Evolutionary conservation across 2,797 vertebrate genomes (phyloP).

Genomic region (Galago senegalensis): DNA sequence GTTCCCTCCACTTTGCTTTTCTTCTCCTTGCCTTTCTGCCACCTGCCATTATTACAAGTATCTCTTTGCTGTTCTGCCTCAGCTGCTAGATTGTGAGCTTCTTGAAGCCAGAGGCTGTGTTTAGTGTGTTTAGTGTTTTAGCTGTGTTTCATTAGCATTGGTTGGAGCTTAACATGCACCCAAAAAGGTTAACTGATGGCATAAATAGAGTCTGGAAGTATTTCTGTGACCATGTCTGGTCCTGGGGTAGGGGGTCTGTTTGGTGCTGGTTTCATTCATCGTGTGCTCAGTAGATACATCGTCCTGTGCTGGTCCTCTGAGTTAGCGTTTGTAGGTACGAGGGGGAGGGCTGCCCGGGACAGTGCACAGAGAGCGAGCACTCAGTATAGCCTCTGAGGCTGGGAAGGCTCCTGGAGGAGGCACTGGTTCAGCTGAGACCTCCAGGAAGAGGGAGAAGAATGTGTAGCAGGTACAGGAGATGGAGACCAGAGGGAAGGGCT

Average conservation of each 20-base stretch:
- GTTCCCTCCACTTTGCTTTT: neutral
- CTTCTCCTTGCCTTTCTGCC: neutral
- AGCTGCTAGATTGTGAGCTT: neutral
- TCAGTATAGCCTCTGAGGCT: neutral
- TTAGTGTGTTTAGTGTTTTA: neutral
- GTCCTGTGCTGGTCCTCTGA: neutral
- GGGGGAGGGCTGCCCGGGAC: neutral
- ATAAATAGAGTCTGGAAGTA: neutral
- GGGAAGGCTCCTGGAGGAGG: conserved; percentile 17
- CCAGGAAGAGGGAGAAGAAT: neutral
- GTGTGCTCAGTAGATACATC: neutral
- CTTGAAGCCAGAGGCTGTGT: neutral
- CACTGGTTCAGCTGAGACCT: conserved; percentile 13
- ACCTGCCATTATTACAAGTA: neutral
- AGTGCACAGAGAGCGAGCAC: neutral
- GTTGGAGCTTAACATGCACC: neutral
- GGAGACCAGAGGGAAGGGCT: neutral
- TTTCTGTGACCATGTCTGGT: neutral
- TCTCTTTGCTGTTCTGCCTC: neutral
- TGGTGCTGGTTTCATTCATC: neutral
- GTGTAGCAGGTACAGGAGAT: neutral
- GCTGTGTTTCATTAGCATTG: neutral
- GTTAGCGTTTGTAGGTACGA: neutral
- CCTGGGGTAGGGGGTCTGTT: neutral
- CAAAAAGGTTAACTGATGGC: neutral